phyloP scores from a whole-genome alignment of 2,113 vertebrate species.

The Indicator maculatus region DNA sequence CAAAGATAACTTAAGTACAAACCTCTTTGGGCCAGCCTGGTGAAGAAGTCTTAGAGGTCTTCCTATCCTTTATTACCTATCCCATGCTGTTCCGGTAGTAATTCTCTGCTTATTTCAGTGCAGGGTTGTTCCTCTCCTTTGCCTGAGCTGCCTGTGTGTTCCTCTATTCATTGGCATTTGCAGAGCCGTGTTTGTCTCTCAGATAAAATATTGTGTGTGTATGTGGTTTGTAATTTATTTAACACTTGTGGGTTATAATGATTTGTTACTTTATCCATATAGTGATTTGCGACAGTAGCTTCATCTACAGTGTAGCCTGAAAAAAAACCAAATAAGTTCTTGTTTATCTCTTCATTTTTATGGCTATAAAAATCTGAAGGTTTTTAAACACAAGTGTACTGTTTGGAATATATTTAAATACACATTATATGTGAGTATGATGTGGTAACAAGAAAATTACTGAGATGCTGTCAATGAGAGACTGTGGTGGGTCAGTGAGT shows the following conservation, averaged over 20 bases:
- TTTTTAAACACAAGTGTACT: not conserved
- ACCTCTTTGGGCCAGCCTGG: not conserved
- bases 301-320: not conserved
- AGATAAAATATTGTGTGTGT: not conserved
- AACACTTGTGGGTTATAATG: not conserved
- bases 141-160: rapidly evolving
- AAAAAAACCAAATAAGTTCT: not conserved
- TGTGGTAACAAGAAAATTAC: not conserved
- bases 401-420: not conserved
- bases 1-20: not conserved
- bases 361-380: not conserved
- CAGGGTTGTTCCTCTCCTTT: not conserved
- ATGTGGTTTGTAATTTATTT: not conserved
- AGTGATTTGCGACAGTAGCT: not conserved
- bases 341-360: not conserved
- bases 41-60: not conserved
- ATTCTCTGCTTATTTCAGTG: not conserved
- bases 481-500: not conserved
- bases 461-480: not conserved
- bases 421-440: not conserved
- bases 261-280: not conserved
- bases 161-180: not conserved
- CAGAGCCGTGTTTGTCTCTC: not conserved
- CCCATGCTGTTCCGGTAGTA: not conserved
- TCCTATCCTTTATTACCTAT: not conserved